These are phyloP conservation scores for Catostylus mosaicus DNA, from an alignment of 30 jellyfish, hydroid and myxozoan species.

Conservation along the genomic window DNA sequence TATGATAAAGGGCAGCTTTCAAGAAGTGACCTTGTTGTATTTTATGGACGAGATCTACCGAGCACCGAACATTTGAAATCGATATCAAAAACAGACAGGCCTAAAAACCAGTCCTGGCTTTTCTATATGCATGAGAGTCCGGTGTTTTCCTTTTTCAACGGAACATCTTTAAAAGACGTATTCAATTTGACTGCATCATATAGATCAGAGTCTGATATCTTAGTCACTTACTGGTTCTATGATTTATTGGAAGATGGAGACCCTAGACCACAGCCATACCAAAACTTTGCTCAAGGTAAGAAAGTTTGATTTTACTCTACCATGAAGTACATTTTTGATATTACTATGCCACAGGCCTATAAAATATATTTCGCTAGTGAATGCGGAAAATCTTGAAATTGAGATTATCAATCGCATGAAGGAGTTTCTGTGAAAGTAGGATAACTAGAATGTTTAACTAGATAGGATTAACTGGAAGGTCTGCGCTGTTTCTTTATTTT, in stretches of 20 bases:
- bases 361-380: no score
- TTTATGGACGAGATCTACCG: slow-evolving; percentile 91
- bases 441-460: no score
- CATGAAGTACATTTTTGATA: no score
- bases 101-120: slow-evolving; percentile 66
- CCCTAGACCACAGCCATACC: not conserved
- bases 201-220: slow-evolving; percentile 79
- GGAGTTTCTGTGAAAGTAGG: no score
- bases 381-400: no score
- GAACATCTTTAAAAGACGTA: slow-evolving; percentile 30
- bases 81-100: slow-evolving; percentile 11
- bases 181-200: slow-evolving; percentile 91
- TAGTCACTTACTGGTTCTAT: slow-evolving; percentile 58
- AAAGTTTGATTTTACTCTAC: no score
- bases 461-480: no score
- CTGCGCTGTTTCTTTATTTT: no score
- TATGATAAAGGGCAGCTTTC: slow-evolving; percentile 53
- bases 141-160: slow-evolving; percentile 16
- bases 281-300: slow-evolving; percentile 82
- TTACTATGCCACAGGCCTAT: no score
- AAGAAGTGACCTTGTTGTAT: slow-evolving; percentile 77
- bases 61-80: slow-evolving; percentile 38
- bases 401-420: no score
- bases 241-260: slow-evolving; percentile 18
- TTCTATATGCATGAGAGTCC: slow-evolving; percentile 96